phyloP scores from a whole-genome alignment of 2,888 invertebrate species.

The Lasius platythorax region DNA sequence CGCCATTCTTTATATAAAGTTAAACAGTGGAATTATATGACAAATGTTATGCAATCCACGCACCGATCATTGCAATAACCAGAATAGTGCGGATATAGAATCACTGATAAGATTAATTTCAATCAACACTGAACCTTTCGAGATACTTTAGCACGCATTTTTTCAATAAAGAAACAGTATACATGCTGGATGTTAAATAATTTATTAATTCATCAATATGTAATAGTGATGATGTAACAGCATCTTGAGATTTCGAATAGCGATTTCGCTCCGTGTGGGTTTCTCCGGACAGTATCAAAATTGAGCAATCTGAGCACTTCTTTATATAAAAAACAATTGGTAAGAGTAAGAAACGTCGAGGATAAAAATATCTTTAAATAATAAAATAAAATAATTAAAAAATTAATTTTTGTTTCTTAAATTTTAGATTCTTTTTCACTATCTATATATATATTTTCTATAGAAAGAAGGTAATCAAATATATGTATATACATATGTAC shows the following conservation, averaged over 20 bases:
- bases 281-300: conserved; percentile 2
- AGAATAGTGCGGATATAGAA: conserved; percentile 4
- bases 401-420: not conserved
- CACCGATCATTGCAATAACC: conserved; percentile 6
- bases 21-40: not conserved
- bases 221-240: conserved; percentile 1
- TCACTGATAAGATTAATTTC: conserved; percentile 29
- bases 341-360: not conserved
- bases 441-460: not conserved
- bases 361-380: not conserved
- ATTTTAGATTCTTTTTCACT: not conserved
- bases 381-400: not conserved
- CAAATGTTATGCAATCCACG: conserved; percentile 13
- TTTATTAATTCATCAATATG: not conserved
- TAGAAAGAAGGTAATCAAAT: not conserved
- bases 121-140: not conserved
- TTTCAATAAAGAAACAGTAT: not conserved
- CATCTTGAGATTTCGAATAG: not conserved
- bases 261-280: not conserved
- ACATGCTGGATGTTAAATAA: not conserved
- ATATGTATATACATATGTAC: not conserved
- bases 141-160: not conserved
- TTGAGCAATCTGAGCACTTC: not conserved
- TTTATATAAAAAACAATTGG: not conserved
- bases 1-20: not conserved